Base-by-base conservation (phyloP, 2,888 invertebrate species). In the Athetis lepigone region DNA sequence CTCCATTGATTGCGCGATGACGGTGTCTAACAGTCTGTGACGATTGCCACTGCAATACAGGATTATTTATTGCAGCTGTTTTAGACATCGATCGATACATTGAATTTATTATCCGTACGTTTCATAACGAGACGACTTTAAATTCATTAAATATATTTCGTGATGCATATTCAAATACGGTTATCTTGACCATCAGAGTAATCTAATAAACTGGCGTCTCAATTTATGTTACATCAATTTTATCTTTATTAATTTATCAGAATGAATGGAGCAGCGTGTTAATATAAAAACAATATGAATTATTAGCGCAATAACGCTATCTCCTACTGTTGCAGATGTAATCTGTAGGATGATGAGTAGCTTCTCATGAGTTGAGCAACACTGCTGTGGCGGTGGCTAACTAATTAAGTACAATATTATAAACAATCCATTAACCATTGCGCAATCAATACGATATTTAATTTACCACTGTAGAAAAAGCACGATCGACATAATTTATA, bases 351-450 rank as follows among this genome's bases (percentile, higher is more conserved):
- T 72, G 59, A 67, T 51, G 71, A 64, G 78, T 47, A 43, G 58
- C 58, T 77, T 81, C 85, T 85, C 84, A 84, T 78, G 83, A 80
- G 79, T 36, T 19, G 33, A 58, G 56, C 50, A 45, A 54, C n/a
- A n/a, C n/a, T n/a, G 45, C 59, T 56, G 43, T 52, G 19, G 63
- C 74, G 55, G 63, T 64, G 29, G 71, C 29, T 7, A 72, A 71
- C 78, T 88, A 89, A 90, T 90, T 88, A 86, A 81, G 81, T 85
- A 88, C 85, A 88, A 87, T 86, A 88, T 89, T 88, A 88, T 90
- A 90, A 89, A 88, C 87, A 87, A 88, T 86, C 86, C 86, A 89
- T 90, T 90, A 87, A 82, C 81, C 81, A 81, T 75, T 77, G 61
- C 52, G 69, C 68, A 85, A 85, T 79, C 68, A 85, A 85, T 79